These are phyloP conservation scores for Ornithoptera priamus DNA, from an alignment of 2,888 invertebrate genomes.

Conservation along the genomic window DNA sequence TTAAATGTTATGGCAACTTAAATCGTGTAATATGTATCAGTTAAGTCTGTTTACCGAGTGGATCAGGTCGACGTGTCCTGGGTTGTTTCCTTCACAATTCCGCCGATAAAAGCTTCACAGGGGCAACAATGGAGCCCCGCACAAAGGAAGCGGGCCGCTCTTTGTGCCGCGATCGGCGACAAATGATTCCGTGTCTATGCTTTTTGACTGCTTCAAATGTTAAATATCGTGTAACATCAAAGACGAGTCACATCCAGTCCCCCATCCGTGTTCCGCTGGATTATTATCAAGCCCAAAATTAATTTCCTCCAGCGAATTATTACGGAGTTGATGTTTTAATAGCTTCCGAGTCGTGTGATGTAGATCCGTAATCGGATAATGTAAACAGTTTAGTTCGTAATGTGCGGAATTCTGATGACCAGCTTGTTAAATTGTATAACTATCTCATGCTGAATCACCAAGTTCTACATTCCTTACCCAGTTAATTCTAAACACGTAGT, in stretches of 20 bases:
- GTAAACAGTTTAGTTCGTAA: no score
- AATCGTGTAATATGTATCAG: conserved; percentile 17
- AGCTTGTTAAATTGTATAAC: no score
- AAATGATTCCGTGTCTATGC: conserved; percentile 29
- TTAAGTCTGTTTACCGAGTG: conserved; percentile 19
- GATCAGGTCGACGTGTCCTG: conserved; percentile 22
- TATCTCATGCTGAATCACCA: no score
- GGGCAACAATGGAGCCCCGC: conserved; percentile 23
- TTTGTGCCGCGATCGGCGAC: conserved; percentile 30
- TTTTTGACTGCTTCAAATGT: conserved; percentile 31
- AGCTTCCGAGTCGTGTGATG: no score
- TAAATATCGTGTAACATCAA: conserved; percentile 27
- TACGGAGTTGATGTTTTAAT: not conserved
- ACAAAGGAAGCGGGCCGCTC: conserved; percentile 29
- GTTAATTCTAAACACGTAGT: no score
- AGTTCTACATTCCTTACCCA: no score
- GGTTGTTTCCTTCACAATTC: conserved; percentile 25
- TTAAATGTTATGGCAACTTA: not conserved
- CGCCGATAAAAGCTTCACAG: conserved; percentile 26
- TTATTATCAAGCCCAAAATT: conserved; percentile 7
- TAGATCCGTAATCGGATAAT: no score
- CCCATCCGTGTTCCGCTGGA: conserved; percentile 4
- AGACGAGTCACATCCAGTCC: conserved; percentile 16
- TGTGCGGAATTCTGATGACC: no score
- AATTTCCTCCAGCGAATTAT: conserved; percentile 1